Evolutionary conservation across 2,888 invertebrate genomes (phyloP).

Genomic region (Minunthozetes semirufus): DNA sequence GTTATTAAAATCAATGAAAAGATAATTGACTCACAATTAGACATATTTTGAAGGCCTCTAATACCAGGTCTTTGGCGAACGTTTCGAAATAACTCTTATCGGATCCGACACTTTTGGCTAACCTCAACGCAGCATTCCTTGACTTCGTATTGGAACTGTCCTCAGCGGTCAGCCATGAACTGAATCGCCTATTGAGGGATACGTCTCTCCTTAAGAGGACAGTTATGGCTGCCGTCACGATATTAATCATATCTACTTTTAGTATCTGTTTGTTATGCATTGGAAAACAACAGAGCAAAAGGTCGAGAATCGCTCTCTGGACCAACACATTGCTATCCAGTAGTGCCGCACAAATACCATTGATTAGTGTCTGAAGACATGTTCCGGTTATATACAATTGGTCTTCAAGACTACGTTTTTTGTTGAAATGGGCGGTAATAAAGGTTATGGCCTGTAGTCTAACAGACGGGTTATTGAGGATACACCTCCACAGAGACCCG

Average conservation of each 20-base stretch:
- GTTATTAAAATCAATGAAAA: conserved; percentile 2
- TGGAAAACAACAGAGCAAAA: conserved; percentile 72
- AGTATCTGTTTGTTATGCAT: conserved; percentile 66
- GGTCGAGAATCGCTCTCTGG: conserved; percentile 74
- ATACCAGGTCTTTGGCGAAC: conserved; percentile 57
- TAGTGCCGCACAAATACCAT: conserved; percentile 68
- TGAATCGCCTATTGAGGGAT: conserved; percentile 76
- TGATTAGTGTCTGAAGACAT: conserved; percentile 72
- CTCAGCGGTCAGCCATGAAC: conserved; percentile 72
- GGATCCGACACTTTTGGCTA: conserved; percentile 13
- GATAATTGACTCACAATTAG: conserved; percentile 32
- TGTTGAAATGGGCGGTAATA: conserved; percentile 70
- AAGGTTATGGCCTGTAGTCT: conserved; percentile 74
- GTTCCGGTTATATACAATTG: conserved; percentile 75
- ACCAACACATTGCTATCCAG: conserved; percentile 71
- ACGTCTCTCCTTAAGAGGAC: conserved; percentile 73
- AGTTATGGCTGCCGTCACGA: conserved; percentile 64
- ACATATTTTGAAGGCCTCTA: conserved; percentile 55
- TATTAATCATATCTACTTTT: conserved; percentile 58
- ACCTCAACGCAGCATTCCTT: conserved; percentile 13
- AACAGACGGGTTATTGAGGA: conserved; percentile 69
- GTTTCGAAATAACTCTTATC: conserved; percentile 56
- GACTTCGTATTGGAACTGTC: conserved; percentile 48
- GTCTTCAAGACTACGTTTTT: conserved; percentile 68
- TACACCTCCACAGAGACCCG: conserved; percentile 78